Evolutionary conservation across 2,888 invertebrate species (phyloP).

Genomic region (Ectropis crepuscularia): DNA sequence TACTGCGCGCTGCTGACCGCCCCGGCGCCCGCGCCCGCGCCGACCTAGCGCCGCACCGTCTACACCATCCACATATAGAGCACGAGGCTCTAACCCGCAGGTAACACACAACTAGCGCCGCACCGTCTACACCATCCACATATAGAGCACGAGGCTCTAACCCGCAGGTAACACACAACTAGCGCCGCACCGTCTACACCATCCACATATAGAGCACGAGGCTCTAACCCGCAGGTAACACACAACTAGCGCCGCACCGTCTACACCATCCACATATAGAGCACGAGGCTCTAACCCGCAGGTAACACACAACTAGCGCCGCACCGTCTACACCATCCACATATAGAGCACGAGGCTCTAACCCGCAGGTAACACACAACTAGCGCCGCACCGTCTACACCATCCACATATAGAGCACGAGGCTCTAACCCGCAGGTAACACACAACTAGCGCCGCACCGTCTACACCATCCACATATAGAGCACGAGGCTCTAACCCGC

Average conservation of each 20-base stretch:
- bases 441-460: constrained; percentile 58
- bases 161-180: constrained; percentile 6
- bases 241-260: constrained; percentile 60
- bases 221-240: constrained; percentile 16
- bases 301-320: constrained; percentile 53
- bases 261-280: constrained; percentile 69
- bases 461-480: constrained; percentile 57
- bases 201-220: constrained; percentile 63
- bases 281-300: constrained; percentile 41
- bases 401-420: constrained; percentile 34
- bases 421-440: constrained; percentile 21
- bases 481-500: constrained; percentile 15
- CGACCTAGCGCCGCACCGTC: constrained; percentile 69
- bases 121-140: constrained; percentile 66
- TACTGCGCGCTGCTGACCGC: constrained; percentile 90
- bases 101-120: constrained; percentile 55
- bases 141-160: constrained; percentile 54
- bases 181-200: constrained; percentile 71
- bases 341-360: constrained; percentile 3
- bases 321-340: constrained; percentile 62
- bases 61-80: constrained; percentile 70
- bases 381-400: constrained; percentile 71
- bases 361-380: constrained; percentile 7
- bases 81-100: constrained; percentile 39
- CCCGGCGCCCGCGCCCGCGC: constrained; percentile 64